Conservation (phyloP, 2,888 invertebrate genomes). For the Agelastica alni region DNA sequence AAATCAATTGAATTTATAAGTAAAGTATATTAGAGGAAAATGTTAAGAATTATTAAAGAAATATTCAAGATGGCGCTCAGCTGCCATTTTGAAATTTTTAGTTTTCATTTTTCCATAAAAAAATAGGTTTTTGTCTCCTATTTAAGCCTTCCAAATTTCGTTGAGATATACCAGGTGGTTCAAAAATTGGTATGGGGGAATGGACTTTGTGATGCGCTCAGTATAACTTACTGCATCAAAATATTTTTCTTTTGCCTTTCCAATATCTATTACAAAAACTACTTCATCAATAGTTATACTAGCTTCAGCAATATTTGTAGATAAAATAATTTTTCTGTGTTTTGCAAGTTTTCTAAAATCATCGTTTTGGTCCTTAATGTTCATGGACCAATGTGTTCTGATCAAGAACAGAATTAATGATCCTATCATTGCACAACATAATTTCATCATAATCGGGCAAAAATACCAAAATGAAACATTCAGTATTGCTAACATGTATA, state of each 20-base stretch:
- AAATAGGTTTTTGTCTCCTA: too few species aligned
- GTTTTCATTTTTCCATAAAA: too few species aligned
- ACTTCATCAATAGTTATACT: constrained; percentile 95
- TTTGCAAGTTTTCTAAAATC: constrained; percentile 74
- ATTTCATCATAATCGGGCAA: constrained; percentile 96
- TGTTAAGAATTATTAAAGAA: too few species aligned
- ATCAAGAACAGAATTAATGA: constrained; percentile 54
- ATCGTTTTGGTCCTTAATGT: constrained; percentile 79
- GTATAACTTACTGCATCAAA: constrained; percentile 75
- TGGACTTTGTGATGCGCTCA: too few species aligned
- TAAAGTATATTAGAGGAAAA: too few species aligned
- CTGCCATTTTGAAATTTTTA: too few species aligned
- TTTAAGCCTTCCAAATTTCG: too few species aligned
- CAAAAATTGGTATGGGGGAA: too few species aligned
- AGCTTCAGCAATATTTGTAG: constrained; percentile 96
- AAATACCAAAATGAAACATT: constrained; percentile 80
- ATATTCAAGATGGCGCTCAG: too few species aligned
- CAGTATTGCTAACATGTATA: constrained; percentile 60
- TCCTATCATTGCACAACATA: constrained; percentile 69
- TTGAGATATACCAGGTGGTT: too few species aligned
- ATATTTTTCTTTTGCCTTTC: constrained; percentile 89
- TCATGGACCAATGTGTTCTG: constrained; percentile 84
- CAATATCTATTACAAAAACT: constrained; percentile 88
- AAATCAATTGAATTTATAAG: too few species aligned
- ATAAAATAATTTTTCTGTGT: constrained; percentile 85